These are phyloP conservation scores for Perca schrenkii DNA, from an alignment of 2,113 vertebrate species.

Conservation along the genomic window DNA sequence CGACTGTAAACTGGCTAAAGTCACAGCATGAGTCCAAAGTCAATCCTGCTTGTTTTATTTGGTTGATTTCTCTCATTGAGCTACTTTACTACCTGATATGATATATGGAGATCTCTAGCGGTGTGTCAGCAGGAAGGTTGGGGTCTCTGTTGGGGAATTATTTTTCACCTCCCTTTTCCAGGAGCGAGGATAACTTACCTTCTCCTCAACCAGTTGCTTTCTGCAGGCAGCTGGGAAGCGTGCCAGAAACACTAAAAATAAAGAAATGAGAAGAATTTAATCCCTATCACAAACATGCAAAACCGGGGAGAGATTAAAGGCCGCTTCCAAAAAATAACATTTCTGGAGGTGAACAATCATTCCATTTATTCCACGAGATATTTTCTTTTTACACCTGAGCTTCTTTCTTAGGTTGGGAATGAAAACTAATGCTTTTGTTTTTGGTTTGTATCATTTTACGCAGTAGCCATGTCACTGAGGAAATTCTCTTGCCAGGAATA, in stretches of 20 bases:
- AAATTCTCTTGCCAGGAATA: constrained; percentile 74
- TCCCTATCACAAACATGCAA: constrained; percentile 66
- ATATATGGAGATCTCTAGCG: constrained; percentile 69
- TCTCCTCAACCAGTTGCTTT: constrained; percentile 46
- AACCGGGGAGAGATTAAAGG: constrained; percentile 71
- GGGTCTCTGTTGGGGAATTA: constrained; percentile 65
- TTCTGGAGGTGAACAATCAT: constrained; percentile 67
- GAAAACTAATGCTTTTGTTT: constrained; percentile 77
- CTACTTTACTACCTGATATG: constrained; percentile 73
- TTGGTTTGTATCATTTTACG: constrained; percentile 77
- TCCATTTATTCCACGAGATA: constrained; percentile 65
- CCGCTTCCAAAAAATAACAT: constrained; percentile 74
- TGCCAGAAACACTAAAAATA: constrained; percentile 76
- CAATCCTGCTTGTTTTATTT: constrained; percentile 66
- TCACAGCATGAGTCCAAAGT: constrained; percentile 50
- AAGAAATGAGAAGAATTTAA: constrained; percentile 77
- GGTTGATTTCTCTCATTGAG: constrained; percentile 55
- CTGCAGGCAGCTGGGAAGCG: constrained; percentile 56
- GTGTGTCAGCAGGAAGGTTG: constrained; percentile 53
- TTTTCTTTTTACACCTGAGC: constrained; percentile 62
- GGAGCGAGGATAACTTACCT: constrained; percentile 46
- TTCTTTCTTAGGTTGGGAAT: constrained; percentile 50
- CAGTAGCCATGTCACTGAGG: constrained; percentile 72
- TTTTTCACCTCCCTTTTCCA: constrained; percentile 57
- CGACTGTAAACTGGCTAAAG: constrained; percentile 1